Conservation (phyloP, 2,113 vertebrate species). For the Solea solea region DNA sequence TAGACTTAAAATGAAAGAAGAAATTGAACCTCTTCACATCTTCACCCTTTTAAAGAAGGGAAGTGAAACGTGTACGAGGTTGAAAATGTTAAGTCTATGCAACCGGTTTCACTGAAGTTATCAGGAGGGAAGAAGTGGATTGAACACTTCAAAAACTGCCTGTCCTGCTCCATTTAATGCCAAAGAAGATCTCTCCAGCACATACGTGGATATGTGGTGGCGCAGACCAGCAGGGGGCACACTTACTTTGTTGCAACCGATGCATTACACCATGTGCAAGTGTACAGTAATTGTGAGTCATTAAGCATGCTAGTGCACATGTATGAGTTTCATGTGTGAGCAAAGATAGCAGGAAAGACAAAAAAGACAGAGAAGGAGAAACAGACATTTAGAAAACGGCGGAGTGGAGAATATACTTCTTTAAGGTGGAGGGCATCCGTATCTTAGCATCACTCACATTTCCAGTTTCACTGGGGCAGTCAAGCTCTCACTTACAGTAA, state of each 20-base stretch:
- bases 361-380: conserved; percentile 15
- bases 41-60: conserved; percentile 55
- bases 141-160: conserved; percentile 70
- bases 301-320: conserved; percentile 5
- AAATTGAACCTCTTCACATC: conserved; percentile 53
- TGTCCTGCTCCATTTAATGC: conserved; percentile 69
- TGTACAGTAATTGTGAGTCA: conserved; percentile 42
- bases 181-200: conserved; percentile 58
- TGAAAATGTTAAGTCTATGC: conserved; percentile 71
- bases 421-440: background rate
- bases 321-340: conserved; percentile 2
- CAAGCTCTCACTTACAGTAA: conserved; percentile 72
- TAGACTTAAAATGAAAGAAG: background rate
- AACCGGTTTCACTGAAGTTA: conserved; percentile 74
- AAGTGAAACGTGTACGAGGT: conserved; percentile 36
- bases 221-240: conserved; percentile 70
- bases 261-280: conserved; percentile 7
- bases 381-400: background rate
- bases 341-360: conserved; percentile 1
- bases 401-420: background rate
- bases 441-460: background rate
- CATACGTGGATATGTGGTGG: conserved; percentile 9
- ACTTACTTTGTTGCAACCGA: conserved; percentile 68
- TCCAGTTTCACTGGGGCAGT: background rate
- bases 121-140: conserved; percentile 72